Evolutionary conservation across 2,797 vertebrate species (phyloP), one percentile per base, ranked within the genome.

Genomic region (Ispidina lecontei): DNA sequence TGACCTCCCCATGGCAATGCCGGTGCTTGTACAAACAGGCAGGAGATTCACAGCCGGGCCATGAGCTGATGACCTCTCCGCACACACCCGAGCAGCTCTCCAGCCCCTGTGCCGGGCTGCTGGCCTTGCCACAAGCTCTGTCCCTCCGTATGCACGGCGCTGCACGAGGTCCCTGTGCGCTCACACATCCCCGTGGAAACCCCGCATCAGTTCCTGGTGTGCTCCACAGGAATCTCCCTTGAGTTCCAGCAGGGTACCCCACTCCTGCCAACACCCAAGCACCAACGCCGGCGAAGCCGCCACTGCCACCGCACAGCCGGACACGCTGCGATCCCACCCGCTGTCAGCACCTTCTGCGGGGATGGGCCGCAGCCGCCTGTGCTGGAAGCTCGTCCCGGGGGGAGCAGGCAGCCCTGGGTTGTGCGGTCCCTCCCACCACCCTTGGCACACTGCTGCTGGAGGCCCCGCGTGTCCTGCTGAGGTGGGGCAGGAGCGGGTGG

Each of bases 221-320:
- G 35, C 39, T 62, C 68, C 15, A 0, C 0, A 16, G 23, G 12
- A 46, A 5, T 2, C 46, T 23, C 74, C 5, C 10, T 5, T 1
- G 2, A 35, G 20, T 1, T 8, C 59, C 4, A 9, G 23, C 33
- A 0, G 1, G 33, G 55, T 7, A 26, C 1, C 35, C 54, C 2
- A 0, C 7, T 60, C 46, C 49, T 8, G 4, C n/a, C 86, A 26
- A 17, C n/a, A 6, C 20, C 52, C 2, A 9, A 28, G 35, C 54
- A 13, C 15, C 54, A 29, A 4, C 17, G 1, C 1, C 0, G 0
- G 18, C 2, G 73, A 4, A 8, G 59, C 41, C 1, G 5, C 15
- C 55, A 0, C 49, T 1, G 9, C 19, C 1, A 5, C 39, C 2
- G 75, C 71, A 9, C 28, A 31, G 39, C 44, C 0, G 29, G 31